phyloP scores from a whole-genome alignment of 2,888 invertebrate genomes.

The Leptothorax acervorum region DNA sequence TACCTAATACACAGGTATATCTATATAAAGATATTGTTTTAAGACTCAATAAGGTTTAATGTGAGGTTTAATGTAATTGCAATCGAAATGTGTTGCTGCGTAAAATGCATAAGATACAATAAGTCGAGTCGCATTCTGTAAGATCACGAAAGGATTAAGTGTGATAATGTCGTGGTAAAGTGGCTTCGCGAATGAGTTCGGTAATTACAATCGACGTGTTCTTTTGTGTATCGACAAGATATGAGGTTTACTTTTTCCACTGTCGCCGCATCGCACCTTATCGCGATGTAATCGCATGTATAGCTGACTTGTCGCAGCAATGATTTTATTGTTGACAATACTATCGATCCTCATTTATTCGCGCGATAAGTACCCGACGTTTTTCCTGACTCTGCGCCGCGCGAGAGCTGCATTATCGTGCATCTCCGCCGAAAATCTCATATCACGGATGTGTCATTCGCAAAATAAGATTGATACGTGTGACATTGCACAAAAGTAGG shows the following conservation, averaged over 20 bases:
- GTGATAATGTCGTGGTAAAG: constrained; percentile 43
- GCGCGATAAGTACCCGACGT: constrained; percentile 63
- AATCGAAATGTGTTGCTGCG: background rate
- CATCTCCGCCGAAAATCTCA: constrained; percentile 59
- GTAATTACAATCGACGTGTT: constrained; percentile 52
- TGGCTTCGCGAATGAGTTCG: constrained; percentile 15
- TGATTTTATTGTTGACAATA: constrained; percentile 69
- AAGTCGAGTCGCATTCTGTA: constrained; percentile 3
- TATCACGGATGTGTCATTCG: constrained; percentile 47
- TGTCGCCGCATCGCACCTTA: constrained; percentile 29
- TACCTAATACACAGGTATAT: too few species aligned
- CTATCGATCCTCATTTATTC: constrained; percentile 62
- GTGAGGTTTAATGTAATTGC: background rate
- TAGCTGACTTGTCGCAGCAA: constrained; percentile 62
- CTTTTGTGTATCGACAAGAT: constrained; percentile 56
- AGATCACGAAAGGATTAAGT: constrained; percentile 18
- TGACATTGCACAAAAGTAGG: constrained; percentile 20
- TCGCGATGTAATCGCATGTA: constrained; percentile 64
- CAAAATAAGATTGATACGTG: constrained; percentile 57
- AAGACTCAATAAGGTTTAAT: background rate
- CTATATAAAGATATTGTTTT: constrained; percentile 4
- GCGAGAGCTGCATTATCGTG: constrained; percentile 52
- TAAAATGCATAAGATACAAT: background rate
- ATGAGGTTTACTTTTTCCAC: constrained; percentile 48
- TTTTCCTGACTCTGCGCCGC: constrained; percentile 49